Conservation (phyloP, 2,113 vertebrate species). For the Galeopterus variegatus region DNA sequence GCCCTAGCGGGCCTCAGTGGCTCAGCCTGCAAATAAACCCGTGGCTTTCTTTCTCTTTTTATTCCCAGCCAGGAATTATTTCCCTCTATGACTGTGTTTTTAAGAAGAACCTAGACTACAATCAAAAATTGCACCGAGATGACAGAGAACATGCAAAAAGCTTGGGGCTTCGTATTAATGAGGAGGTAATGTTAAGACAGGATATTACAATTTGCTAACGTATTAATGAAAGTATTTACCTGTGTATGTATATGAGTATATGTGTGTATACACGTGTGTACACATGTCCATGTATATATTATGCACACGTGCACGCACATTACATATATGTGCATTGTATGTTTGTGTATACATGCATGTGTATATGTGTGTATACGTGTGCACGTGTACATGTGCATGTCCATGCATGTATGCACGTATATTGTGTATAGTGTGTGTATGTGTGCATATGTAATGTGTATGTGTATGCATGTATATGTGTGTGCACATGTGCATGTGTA, state of each 20-base stretch:
- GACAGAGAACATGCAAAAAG: conserved; percentile 87
- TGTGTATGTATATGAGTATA: not conserved
- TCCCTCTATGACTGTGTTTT: conserved; percentile 89
- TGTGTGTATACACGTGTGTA: not conserved
- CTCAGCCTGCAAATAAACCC: not conserved
- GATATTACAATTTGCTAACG: accelerated
- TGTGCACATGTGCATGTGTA: not conserved
- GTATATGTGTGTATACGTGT: not conserved
- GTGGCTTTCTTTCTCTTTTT: conserved; percentile 21
- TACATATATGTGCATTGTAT: not conserved
- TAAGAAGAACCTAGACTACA: conserved; percentile 81
- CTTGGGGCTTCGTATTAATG: conserved; percentile 85
- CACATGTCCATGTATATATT: no score
- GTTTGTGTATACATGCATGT: no score
- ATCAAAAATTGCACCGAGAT: conserved; percentile 85
- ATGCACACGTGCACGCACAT: no score
- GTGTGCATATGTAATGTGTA: no score
- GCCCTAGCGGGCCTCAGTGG: accelerated
- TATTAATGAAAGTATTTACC: accelerated
- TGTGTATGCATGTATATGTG: not conserved
- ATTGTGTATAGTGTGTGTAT: not conserved
- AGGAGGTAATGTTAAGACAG: conserved; percentile 86
- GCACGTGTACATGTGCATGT: not conserved
- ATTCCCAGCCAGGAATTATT: conserved; percentile 85
- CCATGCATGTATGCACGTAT: not conserved